Evolutionary conservation across 35 echinoderm and acorn worm species (phyloP), one percentile per base, ranked within the genome.

Genomic region (Heliocidaris tuberculata): DNA sequence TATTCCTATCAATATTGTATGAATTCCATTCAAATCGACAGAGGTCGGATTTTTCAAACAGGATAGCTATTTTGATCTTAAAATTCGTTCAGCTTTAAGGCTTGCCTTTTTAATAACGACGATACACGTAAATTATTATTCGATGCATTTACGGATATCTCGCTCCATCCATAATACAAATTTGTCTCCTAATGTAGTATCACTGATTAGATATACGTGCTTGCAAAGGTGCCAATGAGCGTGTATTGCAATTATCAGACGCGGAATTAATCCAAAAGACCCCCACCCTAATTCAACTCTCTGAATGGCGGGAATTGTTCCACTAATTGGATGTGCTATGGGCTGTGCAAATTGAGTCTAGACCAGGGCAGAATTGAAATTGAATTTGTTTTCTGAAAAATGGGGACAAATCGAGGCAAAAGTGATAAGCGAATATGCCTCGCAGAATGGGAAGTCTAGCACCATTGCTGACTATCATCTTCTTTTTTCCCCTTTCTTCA

Each of bases 261-360:
- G 21, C 7, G 65, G 27, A 78, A 78, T 78, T 78, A 78, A 78
- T 78, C 65, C 15, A 27, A 7, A 19, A 19, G 1, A 0, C 21
- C 65, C 65, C 65, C 65, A 19, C 8, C 27, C 65, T 78, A 19
- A 8, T 27, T 19, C 65, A 78, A 78, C 65, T 2, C 2, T 78
- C 19, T 78, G 65, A 78, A 78, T 78, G 65, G 65, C 5, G 65
- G 27, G 27, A 19, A 78, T 78, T 78, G 65, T n/a, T n/a, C 65
- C 65, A 78, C 19, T 78, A 78, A 78, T 78, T 78, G 65, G 65
- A 78, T 78, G 65, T 78, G 65, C 65, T 78, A 78, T 78, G 65
- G 65, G 65, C 65, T 78, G 65, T 78, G 65, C 65, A 78, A 78
- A 78, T 78, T n/a, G 65, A 78, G 65, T 78, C 65, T 78, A 78